A percentile compares a stretch with the other conserved stretches of the same genome.
Evolutionary conservation across 2,797 vertebrate genomes (phyloP).

Genomic region (Stomatorhinus walkeri): DNA sequence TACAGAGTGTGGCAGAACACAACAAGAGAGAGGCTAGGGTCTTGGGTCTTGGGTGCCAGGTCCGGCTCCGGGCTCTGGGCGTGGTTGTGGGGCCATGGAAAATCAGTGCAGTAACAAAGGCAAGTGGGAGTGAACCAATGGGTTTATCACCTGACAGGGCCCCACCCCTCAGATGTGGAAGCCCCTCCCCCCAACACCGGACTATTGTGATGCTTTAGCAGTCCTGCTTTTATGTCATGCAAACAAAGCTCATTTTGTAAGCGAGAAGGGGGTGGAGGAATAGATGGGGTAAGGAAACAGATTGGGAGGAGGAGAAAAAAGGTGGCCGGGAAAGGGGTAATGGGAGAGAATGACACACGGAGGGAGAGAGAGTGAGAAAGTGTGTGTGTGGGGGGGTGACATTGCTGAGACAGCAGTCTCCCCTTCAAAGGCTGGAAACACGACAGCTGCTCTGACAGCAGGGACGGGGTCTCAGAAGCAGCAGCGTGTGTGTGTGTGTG

Average conservation of each 20-base stretch:
- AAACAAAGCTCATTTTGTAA: neutral
- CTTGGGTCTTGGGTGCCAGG: neutral
- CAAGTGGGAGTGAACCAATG: neutral
- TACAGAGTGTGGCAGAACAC: neutral
- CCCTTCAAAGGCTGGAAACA: constrained; percentile 33
- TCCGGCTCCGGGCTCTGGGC: neutral
- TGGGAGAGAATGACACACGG: neutral
- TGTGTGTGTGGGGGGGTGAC: neutral
- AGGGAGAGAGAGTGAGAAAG: neutral
- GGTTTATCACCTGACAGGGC: neutral
- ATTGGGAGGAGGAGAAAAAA: neutral
- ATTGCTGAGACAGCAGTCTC: constrained; percentile 38
- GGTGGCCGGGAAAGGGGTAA: neutral
- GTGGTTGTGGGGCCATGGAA: neutral
- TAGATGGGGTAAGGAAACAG: neutral
- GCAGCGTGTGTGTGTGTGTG: neutral
- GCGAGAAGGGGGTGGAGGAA: neutral
- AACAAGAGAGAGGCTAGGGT: neutral
- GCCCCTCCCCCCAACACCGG: neutral
- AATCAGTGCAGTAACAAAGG: neutral
- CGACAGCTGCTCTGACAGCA: constrained; percentile 8
- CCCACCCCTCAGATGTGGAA: neutral
- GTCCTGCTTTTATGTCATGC: neutral
- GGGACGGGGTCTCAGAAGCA: constrained; percentile 4
- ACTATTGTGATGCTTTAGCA: neutral